Evolutionary conservation across 2,797 vertebrate species (phyloP).

Genomic region (Cyprinodon diabolis): DNA sequence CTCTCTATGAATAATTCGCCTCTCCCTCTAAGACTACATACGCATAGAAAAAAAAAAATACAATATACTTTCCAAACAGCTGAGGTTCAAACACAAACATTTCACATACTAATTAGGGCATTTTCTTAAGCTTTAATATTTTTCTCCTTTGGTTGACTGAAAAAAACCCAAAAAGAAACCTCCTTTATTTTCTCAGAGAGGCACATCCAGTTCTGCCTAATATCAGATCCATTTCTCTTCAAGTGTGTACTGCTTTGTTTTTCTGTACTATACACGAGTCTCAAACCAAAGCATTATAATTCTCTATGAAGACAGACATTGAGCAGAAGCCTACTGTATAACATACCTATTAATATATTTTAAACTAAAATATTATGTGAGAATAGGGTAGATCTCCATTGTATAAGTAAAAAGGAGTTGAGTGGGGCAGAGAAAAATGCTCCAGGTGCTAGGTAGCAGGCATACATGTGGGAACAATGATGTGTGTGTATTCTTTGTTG

Average conservation of each 20-base stretch:
- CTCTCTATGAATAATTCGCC: too few species aligned
- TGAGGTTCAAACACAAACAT: neutral
- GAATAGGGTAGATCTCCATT: neutral
- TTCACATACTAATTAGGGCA: too few species aligned
- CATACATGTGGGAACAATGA: conserved; percentile 49
- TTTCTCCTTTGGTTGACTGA: neutral
- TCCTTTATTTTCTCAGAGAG: too few species aligned
- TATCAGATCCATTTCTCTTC: neutral
- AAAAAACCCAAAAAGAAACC: too few species aligned
- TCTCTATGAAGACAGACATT: neutral
- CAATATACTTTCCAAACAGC: too few species aligned
- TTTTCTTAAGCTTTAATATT: neutral
- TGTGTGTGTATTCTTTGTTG: conserved; percentile 18
- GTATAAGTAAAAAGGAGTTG: conserved; percentile 39
- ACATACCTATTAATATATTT: neutral
- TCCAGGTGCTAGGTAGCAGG: conserved; percentile 64
- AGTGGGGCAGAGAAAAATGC: conserved; percentile 57
- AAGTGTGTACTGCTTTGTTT: neutral
- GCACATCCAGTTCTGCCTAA: too few species aligned
- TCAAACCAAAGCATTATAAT: neutral
- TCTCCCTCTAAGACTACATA: neutral
- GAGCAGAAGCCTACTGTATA: neutral
- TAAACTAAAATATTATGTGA: neutral
- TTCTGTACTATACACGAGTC: neutral
- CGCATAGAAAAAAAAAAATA: too few species aligned